Evolutionary conservation across 2,888 invertebrate species (phyloP), one percentile per base, ranked within the genome.

Genomic region (Noctua janthe): DNA sequence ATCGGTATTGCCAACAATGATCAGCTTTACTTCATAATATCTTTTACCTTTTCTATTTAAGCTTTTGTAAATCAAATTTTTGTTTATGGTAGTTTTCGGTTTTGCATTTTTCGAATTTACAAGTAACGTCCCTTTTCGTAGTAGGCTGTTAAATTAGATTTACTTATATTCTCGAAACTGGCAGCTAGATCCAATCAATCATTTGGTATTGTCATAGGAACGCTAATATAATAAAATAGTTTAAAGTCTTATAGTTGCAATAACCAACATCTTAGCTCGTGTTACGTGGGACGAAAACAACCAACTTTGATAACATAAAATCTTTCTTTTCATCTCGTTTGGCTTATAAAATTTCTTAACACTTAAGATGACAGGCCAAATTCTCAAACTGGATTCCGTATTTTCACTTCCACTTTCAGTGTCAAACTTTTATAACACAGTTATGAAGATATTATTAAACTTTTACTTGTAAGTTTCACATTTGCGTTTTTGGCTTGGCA

Each of bases 401-500:
- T 84, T 82, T 86, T 90, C 88, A 74, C 90, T 89, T 89, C 81
- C 66, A 76, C 86, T 87, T 89, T 89, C 88, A 90, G 84, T 83
- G 82, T 80, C 88, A 90, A 84, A 70, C 47, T 81, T 76, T 88
- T 81, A 76, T 76, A 59, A 71, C 47, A 71, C 17, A 51, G 35
- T 81, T 85, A 80, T 23, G 64, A 56, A 64, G 85, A 59, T 81
- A 76, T 73, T 82, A 78, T 76, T 70, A 80, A 76, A 83, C 78
- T 89, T 88, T 85, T 78, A 84, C 78, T 70, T 75, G 39, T 43
- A 76, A 76, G 67, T 75, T 86, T 85, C 82, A 74, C 74, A 76
- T 86, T 76, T 74, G 20, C 13, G 23, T 66, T 74, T 72, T 54
- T 13, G 8, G 1, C 5, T 8, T 49, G 47, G 0, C 35, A 72